phyloP scores from a whole-genome alignment of 37 sponge, comb jelly and placozoan genomes.

The Theonella swinhoei region DNA sequence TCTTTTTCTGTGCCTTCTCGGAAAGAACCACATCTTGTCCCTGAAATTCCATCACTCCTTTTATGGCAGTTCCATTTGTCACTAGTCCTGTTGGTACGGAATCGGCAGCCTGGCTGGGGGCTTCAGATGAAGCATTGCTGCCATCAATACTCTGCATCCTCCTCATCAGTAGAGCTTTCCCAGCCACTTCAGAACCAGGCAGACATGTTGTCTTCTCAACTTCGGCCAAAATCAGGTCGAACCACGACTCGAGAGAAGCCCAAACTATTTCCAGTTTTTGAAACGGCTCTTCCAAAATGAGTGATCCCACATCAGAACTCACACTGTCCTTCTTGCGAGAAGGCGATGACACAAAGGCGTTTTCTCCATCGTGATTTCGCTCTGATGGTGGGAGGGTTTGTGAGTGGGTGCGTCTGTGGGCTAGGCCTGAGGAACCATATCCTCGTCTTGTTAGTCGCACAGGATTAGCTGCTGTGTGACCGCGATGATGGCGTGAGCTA shows the following conservation, averaged over 20 bases:
- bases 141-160: background rate
- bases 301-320: background rate
- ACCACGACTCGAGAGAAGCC: constrained; percentile 79
- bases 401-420: background rate
- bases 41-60: background rate
- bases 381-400: background rate
- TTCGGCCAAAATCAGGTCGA: constrained; percentile 74
- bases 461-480: background rate
- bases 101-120: background rate
- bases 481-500: background rate
- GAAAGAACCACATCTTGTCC: too few species aligned
- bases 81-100: background rate
- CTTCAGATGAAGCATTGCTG: background rate
- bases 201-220: constrained; percentile 20
- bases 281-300: constrained; percentile 24
- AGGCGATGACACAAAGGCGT: too few species aligned
- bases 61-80: background rate
- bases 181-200: background rate
- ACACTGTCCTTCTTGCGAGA: background rate
- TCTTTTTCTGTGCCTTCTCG: background rate
- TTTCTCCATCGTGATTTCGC: background rate
- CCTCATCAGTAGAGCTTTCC: background rate
- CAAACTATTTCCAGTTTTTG: constrained; percentile 74
- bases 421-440: too few species aligned
- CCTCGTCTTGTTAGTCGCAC: background rate